phyloP scores from a whole-genome alignment of 2,797 vertebrate genomes.

The Anisognathus igniventris region DNA sequence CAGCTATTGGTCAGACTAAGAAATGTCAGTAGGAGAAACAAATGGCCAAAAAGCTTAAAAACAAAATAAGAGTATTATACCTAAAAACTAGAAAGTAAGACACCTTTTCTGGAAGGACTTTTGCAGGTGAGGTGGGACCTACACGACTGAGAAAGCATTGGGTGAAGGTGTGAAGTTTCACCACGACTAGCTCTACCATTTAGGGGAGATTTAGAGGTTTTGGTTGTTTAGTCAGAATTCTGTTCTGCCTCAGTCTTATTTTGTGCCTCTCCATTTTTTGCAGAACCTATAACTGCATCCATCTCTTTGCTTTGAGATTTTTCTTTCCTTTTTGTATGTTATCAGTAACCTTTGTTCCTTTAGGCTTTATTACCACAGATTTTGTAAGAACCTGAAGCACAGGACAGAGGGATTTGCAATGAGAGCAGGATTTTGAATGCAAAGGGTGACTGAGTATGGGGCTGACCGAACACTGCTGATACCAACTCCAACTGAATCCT shows the following conservation, averaged over 20 bases:
- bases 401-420: background rate
- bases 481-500: background rate
- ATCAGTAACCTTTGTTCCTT: background rate
- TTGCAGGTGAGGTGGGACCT: background rate
- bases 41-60: background rate
- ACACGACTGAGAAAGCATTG: background rate
- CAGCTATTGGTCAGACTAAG: background rate
- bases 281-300: background rate
- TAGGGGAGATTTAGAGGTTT: background rate
- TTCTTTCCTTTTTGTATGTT: background rate
- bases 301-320: background rate
- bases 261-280: background rate
- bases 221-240: background rate
- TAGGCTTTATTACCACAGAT: background rate
- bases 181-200: background rate
- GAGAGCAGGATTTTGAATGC: background rate
- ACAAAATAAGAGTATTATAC: background rate
- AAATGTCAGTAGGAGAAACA: background rate
- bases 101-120: background rate
- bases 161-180: background rate
- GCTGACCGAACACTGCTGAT: background rate
- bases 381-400: background rate
- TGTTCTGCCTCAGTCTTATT: background rate
- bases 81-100: background rate
- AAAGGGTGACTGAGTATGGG: background rate